phyloP scores from a whole-genome alignment of 2,888 invertebrate species.

The Torymus texanus region DNA sequence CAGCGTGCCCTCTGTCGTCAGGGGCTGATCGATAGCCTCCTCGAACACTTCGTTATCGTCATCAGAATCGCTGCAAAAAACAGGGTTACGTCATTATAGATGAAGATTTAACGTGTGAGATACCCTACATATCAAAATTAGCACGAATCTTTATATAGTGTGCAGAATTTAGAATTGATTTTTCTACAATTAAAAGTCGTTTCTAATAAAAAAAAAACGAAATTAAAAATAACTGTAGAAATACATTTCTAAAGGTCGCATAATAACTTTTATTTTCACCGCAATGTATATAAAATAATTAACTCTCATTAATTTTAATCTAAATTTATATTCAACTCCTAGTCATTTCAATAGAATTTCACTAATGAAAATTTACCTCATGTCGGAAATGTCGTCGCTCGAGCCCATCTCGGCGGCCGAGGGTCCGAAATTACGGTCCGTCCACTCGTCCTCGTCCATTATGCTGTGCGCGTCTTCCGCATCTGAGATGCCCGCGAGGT shows the following conservation, averaged over 20 bases:
- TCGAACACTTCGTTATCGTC: slow-evolving; percentile 83
- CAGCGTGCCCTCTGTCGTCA: slow-evolving; percentile 82
- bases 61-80: slow-evolving; percentile 77
- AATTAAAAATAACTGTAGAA: too few relatives aligned
- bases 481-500: slow-evolving; percentile 81
- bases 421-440: slow-evolving; percentile 92
- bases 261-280: too few relatives aligned
- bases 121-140: slow-evolving; percentile 4
- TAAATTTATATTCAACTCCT: too few relatives aligned
- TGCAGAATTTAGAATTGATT: background rate
- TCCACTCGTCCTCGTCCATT: slow-evolving; percentile 97
- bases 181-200: too few relatives aligned
- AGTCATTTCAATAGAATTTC: too few relatives aligned
- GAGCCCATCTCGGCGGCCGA: slow-evolving; percentile 84
- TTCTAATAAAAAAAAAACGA: too few relatives aligned
- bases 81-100: background rate
- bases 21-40: slow-evolving; percentile 81
- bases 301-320: too few relatives aligned
- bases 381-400: slow-evolving; percentile 80
- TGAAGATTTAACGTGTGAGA: slow-evolving; percentile 9
- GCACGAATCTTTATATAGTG: background rate
- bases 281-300: too few relatives aligned
- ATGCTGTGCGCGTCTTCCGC: slow-evolving; percentile 83
- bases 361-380: slow-evolving; percentile 71
- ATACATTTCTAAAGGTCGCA: too few relatives aligned